These are phyloP conservation scores for Conger conger DNA, from an alignment of 2,113 vertebrate genomes.

Conservation along the genomic window DNA sequence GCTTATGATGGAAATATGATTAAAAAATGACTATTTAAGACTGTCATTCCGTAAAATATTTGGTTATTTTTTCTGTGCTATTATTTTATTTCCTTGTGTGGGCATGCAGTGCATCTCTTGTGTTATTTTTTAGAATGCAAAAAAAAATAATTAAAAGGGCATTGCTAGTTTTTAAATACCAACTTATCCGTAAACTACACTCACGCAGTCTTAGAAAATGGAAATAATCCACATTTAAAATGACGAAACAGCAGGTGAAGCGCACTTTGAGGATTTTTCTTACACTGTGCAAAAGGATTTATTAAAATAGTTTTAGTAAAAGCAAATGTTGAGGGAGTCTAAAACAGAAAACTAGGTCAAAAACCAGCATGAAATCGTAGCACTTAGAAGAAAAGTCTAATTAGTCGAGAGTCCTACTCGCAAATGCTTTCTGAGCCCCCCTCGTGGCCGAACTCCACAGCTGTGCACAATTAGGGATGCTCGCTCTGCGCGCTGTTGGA, in stretches of 20 bases:
- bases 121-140: background rate
- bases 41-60: background rate
- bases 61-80: background rate
- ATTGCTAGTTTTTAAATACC: background rate
- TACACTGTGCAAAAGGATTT: background rate
- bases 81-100: background rate
- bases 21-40: background rate
- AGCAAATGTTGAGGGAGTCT: slow-evolving; percentile 34
- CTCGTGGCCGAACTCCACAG: slow-evolving; percentile 41
- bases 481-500: slow-evolving; percentile 40
- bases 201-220: background rate
- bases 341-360: slow-evolving; percentile 64
- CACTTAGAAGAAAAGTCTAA: slow-evolving; percentile 48
- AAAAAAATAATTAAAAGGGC: background rate
- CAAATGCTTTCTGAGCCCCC: slow-evolving; percentile 40
- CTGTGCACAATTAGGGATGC: slow-evolving; percentile 46
- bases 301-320: slow-evolving; percentile 6
- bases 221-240: background rate
- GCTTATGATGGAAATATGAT: slow-evolving; percentile 55
- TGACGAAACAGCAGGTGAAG: slow-evolving; percentile 8
- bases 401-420: slow-evolving; percentile 52
- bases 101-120: background rate
- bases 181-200: background rate
- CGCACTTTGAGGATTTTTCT: background rate
- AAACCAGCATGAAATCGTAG: slow-evolving; percentile 55